Evolutionary conservation across 2,888 invertebrate species (phyloP).

Genomic region (Apomyelois bistriatella): DNA sequence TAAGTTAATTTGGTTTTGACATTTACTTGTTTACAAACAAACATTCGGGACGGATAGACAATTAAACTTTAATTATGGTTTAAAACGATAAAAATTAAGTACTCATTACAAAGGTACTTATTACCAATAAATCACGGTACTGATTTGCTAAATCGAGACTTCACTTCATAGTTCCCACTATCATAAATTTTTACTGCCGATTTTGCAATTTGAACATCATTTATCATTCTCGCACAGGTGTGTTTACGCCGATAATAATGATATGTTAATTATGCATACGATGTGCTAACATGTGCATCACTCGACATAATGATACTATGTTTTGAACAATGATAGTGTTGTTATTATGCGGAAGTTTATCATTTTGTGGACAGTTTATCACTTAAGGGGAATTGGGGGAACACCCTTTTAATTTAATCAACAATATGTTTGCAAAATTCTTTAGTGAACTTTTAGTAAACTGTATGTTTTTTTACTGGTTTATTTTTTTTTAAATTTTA

Average conservation of each 20-base stretch:
- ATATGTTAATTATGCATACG: constrained; percentile 53
- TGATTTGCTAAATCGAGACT: neutral
- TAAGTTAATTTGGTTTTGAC: neutral
- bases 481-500: too few species aligned
- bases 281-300: constrained; percentile 25
- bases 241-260: constrained; percentile 56
- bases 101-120: neutral
- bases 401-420: too few species aligned
- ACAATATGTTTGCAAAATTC: too few species aligned
- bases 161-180: neutral
- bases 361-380: neutral
- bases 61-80: neutral
- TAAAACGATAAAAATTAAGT: constrained; percentile 1
- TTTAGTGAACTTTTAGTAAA: too few species aligned
- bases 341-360: constrained; percentile 17
- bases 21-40: neutral
- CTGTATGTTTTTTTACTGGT: too few species aligned
- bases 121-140: constrained; percentile 1
- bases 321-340: neutral
- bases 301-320: constrained; percentile 17
- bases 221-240: constrained; percentile 35
- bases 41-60: neutral
- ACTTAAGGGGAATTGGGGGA: neutral
- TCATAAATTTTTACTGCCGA: neutral
- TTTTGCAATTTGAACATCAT: constrained; percentile 6